phyloP scores from a whole-genome alignment of 2,888 invertebrate genomes.

The Hydriomena furcata region DNA sequence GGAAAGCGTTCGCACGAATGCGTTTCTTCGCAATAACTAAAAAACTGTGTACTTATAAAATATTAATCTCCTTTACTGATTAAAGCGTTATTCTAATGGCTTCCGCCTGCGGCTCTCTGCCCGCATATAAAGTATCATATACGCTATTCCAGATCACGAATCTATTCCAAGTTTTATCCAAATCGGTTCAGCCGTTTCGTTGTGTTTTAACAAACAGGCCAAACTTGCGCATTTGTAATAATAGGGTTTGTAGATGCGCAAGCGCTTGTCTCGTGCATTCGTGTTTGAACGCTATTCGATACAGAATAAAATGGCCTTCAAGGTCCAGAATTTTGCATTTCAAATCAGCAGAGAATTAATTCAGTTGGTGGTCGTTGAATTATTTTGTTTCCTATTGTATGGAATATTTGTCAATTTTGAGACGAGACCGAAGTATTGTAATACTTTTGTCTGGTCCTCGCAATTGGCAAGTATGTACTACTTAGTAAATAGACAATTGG shows the following conservation, averaged over 20 bases:
- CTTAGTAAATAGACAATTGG: slow-evolving; percentile 13
- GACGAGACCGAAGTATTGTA: slow-evolving; percentile 10
- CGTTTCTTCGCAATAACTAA: slow-evolving; percentile 22
- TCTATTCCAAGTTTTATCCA: too few relatives aligned
- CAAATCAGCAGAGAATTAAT: slow-evolving; percentile 29
- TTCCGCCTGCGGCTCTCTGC: too few relatives aligned
- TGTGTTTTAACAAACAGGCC: too few relatives aligned
- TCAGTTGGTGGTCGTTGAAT: slow-evolving; percentile 42
- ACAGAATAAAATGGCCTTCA: slow-evolving; percentile 24
- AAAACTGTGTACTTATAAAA: slow-evolving; percentile 12
- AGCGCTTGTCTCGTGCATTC: slow-evolving; percentile 11
- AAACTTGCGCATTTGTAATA: too few relatives aligned
- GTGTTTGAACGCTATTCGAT: slow-evolving; percentile 19
- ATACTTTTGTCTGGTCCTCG: slow-evolving; percentile 13
- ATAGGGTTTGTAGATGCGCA: slow-evolving; percentile 13
- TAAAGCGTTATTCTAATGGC: slow-evolving; percentile 7
- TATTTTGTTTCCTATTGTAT: slow-evolving; percentile 28
- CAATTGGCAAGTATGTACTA: slow-evolving; percentile 27
- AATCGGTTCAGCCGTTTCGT: too few relatives aligned
- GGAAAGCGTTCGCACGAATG: slow-evolving; percentile 28
- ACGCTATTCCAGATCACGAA: too few relatives aligned
- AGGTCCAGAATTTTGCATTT: slow-evolving; percentile 33
- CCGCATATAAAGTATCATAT: too few relatives aligned
- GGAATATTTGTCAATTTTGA: slow-evolving; percentile 41
- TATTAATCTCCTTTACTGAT: slow-evolving; percentile 19